Evolutionary conservation across 2,888 invertebrate species (phyloP).

Genomic region (Steinernema hermaphroditum): DNA sequence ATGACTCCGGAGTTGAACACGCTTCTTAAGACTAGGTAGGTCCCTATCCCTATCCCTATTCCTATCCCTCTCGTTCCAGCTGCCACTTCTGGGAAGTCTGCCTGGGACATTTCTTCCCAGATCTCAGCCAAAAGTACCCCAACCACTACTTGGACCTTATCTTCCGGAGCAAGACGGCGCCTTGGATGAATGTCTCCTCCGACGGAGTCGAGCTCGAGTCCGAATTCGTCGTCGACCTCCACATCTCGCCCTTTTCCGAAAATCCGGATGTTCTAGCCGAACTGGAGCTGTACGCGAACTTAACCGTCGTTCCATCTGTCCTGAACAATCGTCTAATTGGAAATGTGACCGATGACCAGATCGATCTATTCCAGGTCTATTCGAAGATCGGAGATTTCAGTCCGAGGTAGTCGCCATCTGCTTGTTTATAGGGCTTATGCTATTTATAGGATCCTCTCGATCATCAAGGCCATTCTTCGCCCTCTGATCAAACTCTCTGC

Average conservation of each 20-base stretch:
- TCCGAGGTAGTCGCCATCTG: constrained; percentile 34
- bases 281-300: constrained; percentile 45
- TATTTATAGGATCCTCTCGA: constrained; percentile 47
- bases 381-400: constrained; percentile 55
- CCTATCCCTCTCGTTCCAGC: constrained; percentile 35
- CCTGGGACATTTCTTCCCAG: constrained; percentile 55
- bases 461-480: constrained; percentile 45
- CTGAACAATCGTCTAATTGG: constrained; percentile 44
- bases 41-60: constrained; percentile 14
- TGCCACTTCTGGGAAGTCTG: constrained; percentile 52
- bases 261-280: constrained; percentile 47
- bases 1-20: constrained; percentile 38
- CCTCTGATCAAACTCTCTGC: constrained; percentile 47
- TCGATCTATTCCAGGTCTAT: constrained; percentile 43
- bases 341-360: constrained; percentile 43
- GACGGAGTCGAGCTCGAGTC: constrained; percentile 36
- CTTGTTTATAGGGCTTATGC: not conserved
- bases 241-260: constrained; percentile 40
- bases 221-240: constrained; percentile 48
- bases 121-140: constrained; percentile 48
- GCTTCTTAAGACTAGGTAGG: constrained; percentile 51
- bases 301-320: constrained; percentile 48
- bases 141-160: constrained; percentile 52
- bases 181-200: constrained; percentile 32
- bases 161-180: constrained; percentile 49